Conservation (phyloP, 2,888 invertebrate genomes). For the Drosophila buzzatii region DNA sequence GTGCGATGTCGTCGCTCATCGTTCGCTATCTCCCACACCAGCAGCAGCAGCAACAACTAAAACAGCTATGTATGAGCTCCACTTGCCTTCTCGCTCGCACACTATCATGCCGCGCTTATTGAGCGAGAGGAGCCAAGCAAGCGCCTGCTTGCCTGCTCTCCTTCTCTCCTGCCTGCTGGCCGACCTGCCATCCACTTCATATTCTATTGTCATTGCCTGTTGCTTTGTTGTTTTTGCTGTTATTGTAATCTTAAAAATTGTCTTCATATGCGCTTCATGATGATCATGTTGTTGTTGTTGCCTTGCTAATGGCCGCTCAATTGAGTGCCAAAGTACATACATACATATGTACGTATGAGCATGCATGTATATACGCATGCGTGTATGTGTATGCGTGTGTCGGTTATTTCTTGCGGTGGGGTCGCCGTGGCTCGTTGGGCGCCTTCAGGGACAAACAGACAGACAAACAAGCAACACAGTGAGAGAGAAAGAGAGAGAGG, state of each 20-base stretch:
- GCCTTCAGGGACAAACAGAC: conserved; percentile 34
- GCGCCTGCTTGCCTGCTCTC: conserved; percentile 23
- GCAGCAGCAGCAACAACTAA: conserved; percentile 40
- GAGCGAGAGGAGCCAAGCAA: conserved; percentile 49
- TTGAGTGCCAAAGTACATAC: conserved; percentile 77
- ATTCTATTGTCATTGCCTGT: conserved; percentile 76
- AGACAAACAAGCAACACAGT: neutral
- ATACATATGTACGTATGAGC: neutral
- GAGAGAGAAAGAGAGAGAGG: neutral
- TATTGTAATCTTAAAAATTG: conserved; percentile 81
- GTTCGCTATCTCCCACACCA: conserved; percentile 64
- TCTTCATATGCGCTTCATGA: conserved; percentile 62
- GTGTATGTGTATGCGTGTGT: conserved; percentile 21
- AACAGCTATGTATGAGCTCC: conserved; percentile 45
- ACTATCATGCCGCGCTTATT: conserved; percentile 42
- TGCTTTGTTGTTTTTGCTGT: conserved; percentile 35
- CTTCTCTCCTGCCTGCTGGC: conserved; percentile 12
- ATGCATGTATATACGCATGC: neutral
- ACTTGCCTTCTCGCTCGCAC: conserved; percentile 38
- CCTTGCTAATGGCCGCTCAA: conserved; percentile 78
- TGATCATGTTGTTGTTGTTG: conserved; percentile 57
- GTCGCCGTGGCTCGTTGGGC: conserved; percentile 51
- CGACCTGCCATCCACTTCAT: conserved; percentile 61
- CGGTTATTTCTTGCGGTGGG: conserved; percentile 55
- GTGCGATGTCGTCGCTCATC: conserved; percentile 59